A percentile compares a stretch with the other conserved stretches of the same genome.
These are phyloP conservation scores for Pteronotus mesoamericanus DNA, from an alignment of 2,797 vertebrate species.

Conservation along the genomic window DNA sequence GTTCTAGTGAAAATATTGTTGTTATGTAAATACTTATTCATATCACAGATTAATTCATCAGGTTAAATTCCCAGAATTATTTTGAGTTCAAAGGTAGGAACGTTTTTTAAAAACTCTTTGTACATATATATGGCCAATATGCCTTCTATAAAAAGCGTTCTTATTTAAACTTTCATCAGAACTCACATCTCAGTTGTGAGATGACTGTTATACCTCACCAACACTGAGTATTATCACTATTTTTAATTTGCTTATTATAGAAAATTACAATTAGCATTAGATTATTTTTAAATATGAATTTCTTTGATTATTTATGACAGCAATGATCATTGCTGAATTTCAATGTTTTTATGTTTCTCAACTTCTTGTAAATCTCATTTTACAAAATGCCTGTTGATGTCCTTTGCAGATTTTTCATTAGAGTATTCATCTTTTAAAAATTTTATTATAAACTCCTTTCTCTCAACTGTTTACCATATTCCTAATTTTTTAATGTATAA, in stretches of 20 bases:
- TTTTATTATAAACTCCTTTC: not conserved
- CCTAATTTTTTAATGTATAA: not conserved
- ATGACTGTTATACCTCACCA: not conserved
- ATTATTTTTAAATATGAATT: not conserved
- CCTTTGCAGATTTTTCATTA: not conserved
- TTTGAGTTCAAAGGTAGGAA: not conserved
- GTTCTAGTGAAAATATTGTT: not conserved
- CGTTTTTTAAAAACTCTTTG: not conserved
- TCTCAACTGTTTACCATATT: not conserved
- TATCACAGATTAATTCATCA: not conserved
- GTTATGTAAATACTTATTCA: not conserved
- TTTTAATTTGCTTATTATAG: not conserved
- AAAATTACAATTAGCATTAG: not conserved
- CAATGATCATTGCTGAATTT: not conserved
- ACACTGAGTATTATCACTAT: not conserved
- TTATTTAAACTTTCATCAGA: not conserved
- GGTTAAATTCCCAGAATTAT: conserved; percentile 3
- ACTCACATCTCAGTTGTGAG: not conserved
- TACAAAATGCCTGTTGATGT: not conserved
- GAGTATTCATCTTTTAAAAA: not conserved
- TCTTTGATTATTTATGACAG: not conserved
- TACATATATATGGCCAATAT: not conserved
- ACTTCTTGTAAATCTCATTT: not conserved
- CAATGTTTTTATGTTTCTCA: not conserved
- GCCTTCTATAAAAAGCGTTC: not conserved